These are phyloP conservation scores for Melipona quadrifasciata DNA, from an alignment of 1,140 invertebrate species.

Conservation along the genomic window DNA sequence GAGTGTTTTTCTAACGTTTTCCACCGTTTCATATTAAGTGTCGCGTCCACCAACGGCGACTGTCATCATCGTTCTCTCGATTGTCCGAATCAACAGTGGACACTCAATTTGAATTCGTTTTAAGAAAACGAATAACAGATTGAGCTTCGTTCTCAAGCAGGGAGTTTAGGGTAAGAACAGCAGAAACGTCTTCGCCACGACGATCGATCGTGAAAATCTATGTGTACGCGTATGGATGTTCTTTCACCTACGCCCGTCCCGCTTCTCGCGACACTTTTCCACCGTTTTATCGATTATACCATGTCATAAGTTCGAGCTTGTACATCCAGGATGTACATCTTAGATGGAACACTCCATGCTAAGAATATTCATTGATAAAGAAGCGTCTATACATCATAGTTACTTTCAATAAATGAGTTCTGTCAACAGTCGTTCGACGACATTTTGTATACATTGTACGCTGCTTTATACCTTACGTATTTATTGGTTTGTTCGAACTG, in stretches of 20 bases:
- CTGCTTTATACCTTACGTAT: not conserved
- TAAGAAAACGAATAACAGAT: not conserved
- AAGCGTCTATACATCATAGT: not conserved
- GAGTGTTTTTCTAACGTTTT: conserved; percentile 5
- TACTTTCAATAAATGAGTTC: not conserved
- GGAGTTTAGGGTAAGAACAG: conserved; percentile 45
- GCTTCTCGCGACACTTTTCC: conserved; percentile 32
- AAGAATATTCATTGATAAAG: not conserved
- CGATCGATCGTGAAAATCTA: conserved; percentile 62
- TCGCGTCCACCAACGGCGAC: conserved; percentile 9
- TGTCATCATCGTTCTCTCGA: conserved; percentile 10
- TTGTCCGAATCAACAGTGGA: not conserved
- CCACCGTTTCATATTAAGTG: not conserved
- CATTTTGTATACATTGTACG: conserved; percentile 15
- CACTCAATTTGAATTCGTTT: not conserved
- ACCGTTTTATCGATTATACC: conserved; percentile 50
- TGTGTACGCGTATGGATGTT: conserved; percentile 40
- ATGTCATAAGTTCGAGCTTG: not conserved
- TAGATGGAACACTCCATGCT: not conserved
- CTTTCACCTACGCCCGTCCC: conserved; percentile 53
- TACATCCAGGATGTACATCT: not conserved
- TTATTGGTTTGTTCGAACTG: not conserved
- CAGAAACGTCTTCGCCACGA: conserved; percentile 15
- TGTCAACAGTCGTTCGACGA: conserved; percentile 6
- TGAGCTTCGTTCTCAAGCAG: not conserved